A percentile compares a stretch with the other conserved stretches of the same genome.
Evolutionary conservation across 2,888 invertebrate species (phyloP).

Genomic region (Polyommatus icarus): DNA sequence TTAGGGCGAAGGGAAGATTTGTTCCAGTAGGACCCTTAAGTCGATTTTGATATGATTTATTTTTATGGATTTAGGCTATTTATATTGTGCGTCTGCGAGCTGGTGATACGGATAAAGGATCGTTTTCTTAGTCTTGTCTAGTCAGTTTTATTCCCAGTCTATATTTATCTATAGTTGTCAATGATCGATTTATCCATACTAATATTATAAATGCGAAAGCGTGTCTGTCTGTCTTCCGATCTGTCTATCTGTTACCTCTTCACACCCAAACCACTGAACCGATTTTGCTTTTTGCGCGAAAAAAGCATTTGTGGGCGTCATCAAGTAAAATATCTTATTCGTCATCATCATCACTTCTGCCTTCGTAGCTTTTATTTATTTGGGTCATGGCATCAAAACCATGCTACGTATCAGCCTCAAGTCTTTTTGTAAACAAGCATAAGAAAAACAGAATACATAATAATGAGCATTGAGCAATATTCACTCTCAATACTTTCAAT

Average conservation of each 20-base stretch:
- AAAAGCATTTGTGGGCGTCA: too few relatives aligned
- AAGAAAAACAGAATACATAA: not conserved
- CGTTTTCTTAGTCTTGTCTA: not conserved
- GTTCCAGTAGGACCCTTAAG: conserved; percentile 30
- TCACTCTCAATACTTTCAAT: not conserved
- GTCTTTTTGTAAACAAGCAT: not conserved
- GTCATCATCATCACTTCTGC: too few relatives aligned
- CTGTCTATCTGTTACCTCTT: too few relatives aligned
- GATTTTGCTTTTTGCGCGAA: too few relatives aligned
- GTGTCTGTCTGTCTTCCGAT: too few relatives aligned
- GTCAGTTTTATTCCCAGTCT: not conserved
- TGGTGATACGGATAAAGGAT: not conserved
- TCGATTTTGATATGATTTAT: conserved; percentile 30
- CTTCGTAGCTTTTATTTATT: too few relatives aligned
- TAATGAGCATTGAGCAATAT: not conserved
- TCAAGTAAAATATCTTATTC: too few relatives aligned
- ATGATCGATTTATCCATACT: not conserved
- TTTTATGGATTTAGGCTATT: conserved; percentile 31
- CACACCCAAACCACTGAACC: too few relatives aligned
- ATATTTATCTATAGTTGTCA: not conserved
- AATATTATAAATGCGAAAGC: too few relatives aligned
- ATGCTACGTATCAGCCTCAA: too few relatives aligned
- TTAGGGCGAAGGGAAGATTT: conserved; percentile 25
- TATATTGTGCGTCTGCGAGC: not conserved
- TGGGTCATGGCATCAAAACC: too few relatives aligned